Evolutionary conservation across 2,888 invertebrate species (phyloP), one percentile per base, ranked within the genome.

Genomic region (Anodontia alba): DNA sequence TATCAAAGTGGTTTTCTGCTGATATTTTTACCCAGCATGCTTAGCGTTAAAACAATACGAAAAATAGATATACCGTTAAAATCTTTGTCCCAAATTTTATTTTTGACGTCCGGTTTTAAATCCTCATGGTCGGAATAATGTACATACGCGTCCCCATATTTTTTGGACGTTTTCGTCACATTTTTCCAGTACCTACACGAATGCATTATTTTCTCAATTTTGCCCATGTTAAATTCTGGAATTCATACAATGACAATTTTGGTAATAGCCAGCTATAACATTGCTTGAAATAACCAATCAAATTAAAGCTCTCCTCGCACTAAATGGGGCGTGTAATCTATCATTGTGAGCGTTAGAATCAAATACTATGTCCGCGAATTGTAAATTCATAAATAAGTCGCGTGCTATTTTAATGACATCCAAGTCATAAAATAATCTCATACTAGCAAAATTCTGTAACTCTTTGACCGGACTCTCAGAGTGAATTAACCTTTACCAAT

Each of bases 101-200:
- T 62, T 23, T 23, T 33, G 20, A 62, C 7, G 62, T 62, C 62
- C 5, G 62, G 62, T 33, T 62, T 62, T 33, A 62, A 15, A 33
- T 62, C 62, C 62, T 33, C 23, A 33, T 33, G 12, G 26, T 62
- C 62, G 1, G 31, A 62, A 62, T 62, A 62, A 33, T 62, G 8
- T 12, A 33, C 3, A 62, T 33, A 62, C 15, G 12, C 5, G 17
- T 33, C 62, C 12, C 33, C 62, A 7, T 33, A 1, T 17, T 33
- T 62, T 33, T 20, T 8, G 3, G 31, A 17, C 2, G 20, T 1
- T 33, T 20, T 23, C 33, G 12, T 33, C 31, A 33, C 33, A 12
- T 67, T 68, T 57, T 80, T 73, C 82, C 85, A 82, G 72, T 78
- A 85, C 38, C 85, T 69, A 74, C 85, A 85, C 17, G 85, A 78